Evolutionary conservation across 2,797 vertebrate species (phyloP).

Genomic region (Rhincodon typus): DNA sequence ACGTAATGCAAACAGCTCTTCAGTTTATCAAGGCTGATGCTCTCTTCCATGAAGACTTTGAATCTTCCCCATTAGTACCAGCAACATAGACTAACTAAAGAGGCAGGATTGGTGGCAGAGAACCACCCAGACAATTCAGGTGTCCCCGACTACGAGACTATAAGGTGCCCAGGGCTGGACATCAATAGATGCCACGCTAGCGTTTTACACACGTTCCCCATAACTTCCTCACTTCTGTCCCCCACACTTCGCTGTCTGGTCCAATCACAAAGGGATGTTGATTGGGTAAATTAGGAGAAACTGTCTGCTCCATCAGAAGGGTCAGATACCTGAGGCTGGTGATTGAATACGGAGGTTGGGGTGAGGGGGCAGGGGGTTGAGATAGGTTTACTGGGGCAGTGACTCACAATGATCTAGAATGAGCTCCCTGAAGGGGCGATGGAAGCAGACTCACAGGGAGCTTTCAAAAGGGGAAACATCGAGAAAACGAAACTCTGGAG

Average conservation of each 20-base stretch:
- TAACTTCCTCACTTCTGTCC: neutral
- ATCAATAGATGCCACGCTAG: neutral
- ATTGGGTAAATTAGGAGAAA: neutral
- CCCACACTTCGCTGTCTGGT: neutral
- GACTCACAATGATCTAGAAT: neutral
- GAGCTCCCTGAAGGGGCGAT: too few relatives aligned
- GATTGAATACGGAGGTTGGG: neutral
- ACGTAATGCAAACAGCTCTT: too few relatives aligned
- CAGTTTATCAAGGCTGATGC: too few relatives aligned
- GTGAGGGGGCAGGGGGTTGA: neutral
- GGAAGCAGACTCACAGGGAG: neutral
- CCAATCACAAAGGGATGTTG: neutral
- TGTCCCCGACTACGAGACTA: too few relatives aligned
- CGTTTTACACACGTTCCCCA: too few relatives aligned
- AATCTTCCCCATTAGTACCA: too few relatives aligned
- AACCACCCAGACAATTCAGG: too few relatives aligned
- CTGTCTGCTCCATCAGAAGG: neutral
- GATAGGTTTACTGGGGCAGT: neutral
- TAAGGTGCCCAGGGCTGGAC: neutral
- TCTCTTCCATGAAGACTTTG: too few relatives aligned
- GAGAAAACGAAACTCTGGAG: neutral
- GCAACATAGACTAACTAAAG: too few relatives aligned
- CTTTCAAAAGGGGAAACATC: neutral
- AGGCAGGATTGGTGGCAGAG: too few relatives aligned
- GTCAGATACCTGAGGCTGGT: neutral